phyloP scores from a whole-genome alignment of 2,888 invertebrate species.

The Eumerus sabulonum region DNA sequence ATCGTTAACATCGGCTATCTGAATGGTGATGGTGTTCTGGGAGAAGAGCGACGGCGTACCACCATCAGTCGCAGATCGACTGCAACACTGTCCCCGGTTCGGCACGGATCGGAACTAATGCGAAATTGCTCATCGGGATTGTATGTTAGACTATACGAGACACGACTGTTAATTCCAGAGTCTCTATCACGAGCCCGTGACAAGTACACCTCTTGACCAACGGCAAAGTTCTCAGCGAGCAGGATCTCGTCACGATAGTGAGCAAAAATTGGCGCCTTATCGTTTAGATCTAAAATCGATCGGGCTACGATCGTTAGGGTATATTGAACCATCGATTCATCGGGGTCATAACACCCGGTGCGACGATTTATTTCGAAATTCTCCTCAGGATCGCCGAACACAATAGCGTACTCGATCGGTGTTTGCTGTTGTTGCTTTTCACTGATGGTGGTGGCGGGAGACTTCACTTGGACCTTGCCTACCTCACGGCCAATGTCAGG shows the following conservation, averaged over 20 bases:
- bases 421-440: conserved; percentile 45
- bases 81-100: conserved; percentile 86
- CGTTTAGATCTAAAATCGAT: conserved; percentile 91
- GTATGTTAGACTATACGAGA: conserved; percentile 89
- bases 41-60: conserved; percentile 88
- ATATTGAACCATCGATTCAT: conserved; percentile 88
- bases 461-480: conserved; percentile 85
- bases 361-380: conserved; percentile 90
- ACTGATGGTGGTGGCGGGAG: conserved; percentile 70
- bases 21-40: conserved; percentile 85
- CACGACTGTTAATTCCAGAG: conserved; percentile 91
- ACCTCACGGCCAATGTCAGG: conserved; percentile 85
- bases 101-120: conserved; percentile 88
- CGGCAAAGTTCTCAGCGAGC: conserved; percentile 93
- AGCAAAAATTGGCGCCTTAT: conserved; percentile 92
- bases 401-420: conserved; percentile 85
- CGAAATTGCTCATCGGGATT: conserved; percentile 90
- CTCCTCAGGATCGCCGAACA: conserved; percentile 88
- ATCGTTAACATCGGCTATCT: conserved; percentile 94
- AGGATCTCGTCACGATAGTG: conserved; percentile 88
- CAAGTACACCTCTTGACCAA: conserved; percentile 94
- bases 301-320: conserved; percentile 89
- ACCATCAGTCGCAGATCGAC: conserved; percentile 91
- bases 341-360: conserved; percentile 88
- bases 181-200: conserved; percentile 93